Base-by-base conservation (phyloP, 2,888 invertebrate species). In the Nemotelus nigrinus region DNA sequence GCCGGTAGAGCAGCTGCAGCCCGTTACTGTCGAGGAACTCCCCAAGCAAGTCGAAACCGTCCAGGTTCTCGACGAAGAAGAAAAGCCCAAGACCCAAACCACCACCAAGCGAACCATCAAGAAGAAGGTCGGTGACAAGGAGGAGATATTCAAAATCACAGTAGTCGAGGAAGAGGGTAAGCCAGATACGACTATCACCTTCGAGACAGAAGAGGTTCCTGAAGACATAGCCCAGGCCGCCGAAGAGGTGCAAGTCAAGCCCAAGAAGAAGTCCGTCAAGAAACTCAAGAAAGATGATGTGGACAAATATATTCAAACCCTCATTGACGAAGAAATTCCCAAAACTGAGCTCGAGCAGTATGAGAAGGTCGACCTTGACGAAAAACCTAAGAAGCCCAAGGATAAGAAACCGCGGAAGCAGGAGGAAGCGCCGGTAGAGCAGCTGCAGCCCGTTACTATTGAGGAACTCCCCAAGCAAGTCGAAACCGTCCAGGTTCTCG, bases 1-100 rank as follows among this genome's bases (percentile, higher is more conserved):
- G 2, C 81, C 80, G 2, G 81, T 82, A 67, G 82, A 84, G 57
- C 81, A 63, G 45, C 3, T 84, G 74, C 25, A n/a, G 7, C 57
- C 58, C 2, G 58, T 58, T 39, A 7, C 71, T 7, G 48, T 68
- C 3, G 67, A 86, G 79, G 84, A 85, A 77, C 81, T 85, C 44
- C 88, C 88, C 50, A 87, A 88, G 81, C 83, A 87, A 79, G 85
- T 88, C 1, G 85, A 87, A 80, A 83, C 82, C 76, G 78, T 78
- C 80, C 81, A 83, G 8, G 81, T 84, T 2, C n/a, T 79, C 25
- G 25, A 25, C 25, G 25, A 25, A 1, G 25, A 25, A 25, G 25
- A 25, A 25, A 25, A 25, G 1, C 25, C 25, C 25, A 25, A 25
- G 25, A 25, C 25, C 25, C 25, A 25, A 25, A 25, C 1, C 25